Percentiles rank a stretch among this genome's conserved stretches.
phyloP scores from a whole-genome alignment of 2,797 vertebrate genomes.

The Euphonia xanthogaster region DNA sequence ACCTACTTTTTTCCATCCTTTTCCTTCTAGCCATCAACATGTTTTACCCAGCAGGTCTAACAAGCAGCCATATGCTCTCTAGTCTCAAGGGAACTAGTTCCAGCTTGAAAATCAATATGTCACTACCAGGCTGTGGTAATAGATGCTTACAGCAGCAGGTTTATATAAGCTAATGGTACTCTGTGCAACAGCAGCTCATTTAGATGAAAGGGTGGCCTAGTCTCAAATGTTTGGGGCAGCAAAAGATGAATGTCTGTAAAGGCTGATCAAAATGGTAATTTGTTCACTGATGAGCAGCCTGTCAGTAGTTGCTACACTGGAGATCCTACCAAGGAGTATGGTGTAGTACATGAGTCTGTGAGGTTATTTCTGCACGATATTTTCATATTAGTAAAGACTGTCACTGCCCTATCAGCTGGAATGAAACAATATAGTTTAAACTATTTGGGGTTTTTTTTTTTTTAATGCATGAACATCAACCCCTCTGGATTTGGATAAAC shows the following conservation, averaged over 20 bases:
- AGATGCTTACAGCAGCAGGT: conserved; percentile 65
- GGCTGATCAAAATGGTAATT: conserved; percentile 31
- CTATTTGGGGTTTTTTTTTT: not conserved
- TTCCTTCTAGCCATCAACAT: not conserved
- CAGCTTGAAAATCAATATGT: conserved; percentile 68
- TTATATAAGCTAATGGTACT: conserved; percentile 46
- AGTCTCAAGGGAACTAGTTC: conserved; percentile 43
- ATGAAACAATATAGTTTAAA: not conserved
- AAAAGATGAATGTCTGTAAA: not conserved
- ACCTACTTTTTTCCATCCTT: not conserved
- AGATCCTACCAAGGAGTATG: not conserved
- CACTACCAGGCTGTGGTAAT: conserved; percentile 53
- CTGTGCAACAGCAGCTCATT: conserved; percentile 36
- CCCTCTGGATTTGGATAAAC: not conserved
- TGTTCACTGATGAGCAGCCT: not conserved
- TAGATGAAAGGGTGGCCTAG: conserved; percentile 50
- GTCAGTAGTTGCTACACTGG: not conserved
- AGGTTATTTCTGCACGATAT: not conserved
- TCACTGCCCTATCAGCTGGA: rapidly evolving
- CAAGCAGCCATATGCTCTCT: conserved; percentile 55
- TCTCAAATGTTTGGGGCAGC: not conserved
- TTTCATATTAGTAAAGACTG: not conserved
- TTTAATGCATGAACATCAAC: not conserved
- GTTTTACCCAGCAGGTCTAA: conserved; percentile 44
- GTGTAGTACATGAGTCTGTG: not conserved